Percentiles rank a stretch among this genome's conserved stretches.
These are phyloP conservation scores for Eugnorisma glareosa DNA, from an alignment of 2,888 invertebrate species.

Conservation along the genomic window DNA sequence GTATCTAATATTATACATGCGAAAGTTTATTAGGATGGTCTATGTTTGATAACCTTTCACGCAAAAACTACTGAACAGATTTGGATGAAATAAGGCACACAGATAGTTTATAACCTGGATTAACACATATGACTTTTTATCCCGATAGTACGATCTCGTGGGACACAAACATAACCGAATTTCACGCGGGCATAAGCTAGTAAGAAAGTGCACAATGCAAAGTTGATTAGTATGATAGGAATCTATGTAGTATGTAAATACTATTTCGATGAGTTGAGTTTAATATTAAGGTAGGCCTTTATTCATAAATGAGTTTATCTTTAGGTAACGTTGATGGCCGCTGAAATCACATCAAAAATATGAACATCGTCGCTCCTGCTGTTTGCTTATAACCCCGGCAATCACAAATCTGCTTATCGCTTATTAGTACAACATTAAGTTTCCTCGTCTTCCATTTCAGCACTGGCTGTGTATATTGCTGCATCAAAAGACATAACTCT, in stretches of 20 bases:
- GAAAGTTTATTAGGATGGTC: too few species aligned
- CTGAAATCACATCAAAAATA: background rate
- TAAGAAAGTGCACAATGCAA: background rate
- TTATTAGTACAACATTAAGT: background rate
- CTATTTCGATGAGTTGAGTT: background rate
- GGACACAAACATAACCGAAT: too few species aligned
- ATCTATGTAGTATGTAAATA: background rate
- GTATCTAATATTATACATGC: too few species aligned
- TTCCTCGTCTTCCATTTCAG: background rate
- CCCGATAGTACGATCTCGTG: too few species aligned
- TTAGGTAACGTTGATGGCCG: background rate
- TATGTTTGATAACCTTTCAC: too few species aligned
- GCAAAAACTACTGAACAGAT: too few species aligned
- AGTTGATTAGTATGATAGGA: background rate
- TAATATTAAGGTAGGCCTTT: background rate
- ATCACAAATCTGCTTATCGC: background rate
- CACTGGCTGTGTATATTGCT: background rate
- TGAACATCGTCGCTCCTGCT: background rate
- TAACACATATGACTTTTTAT: too few species aligned
- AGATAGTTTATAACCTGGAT: too few species aligned
- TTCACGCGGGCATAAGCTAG: too few species aligned
- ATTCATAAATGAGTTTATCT: background rate
- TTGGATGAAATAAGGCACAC: too few species aligned
- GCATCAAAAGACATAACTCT: conserved; percentile 21
- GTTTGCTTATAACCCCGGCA: background rate